Base-by-base conservation (phyloP, 1,140 invertebrate genomes). In the Spodoptera frugiperda region DNA sequence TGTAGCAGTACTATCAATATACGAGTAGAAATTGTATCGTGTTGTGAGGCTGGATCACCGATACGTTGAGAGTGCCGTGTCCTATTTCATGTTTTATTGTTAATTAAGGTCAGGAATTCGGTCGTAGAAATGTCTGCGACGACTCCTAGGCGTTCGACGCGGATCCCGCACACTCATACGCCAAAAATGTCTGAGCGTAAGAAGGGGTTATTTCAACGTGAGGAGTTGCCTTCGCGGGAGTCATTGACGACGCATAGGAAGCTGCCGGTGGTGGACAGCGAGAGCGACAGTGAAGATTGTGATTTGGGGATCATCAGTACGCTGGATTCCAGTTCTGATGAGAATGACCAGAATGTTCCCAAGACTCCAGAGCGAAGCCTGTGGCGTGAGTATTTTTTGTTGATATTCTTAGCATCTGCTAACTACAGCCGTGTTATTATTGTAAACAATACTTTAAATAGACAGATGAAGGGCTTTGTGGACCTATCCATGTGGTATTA, bases 161-260 rank as follows among this genome's bases (percentile, higher is more conserved):
- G 91, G 12, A 73, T 91, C 53, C 85, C 88, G 10, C 90, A 92
- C 57, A 87, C 74, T 25, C 88, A 93, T 63, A 94, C 93, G 0
- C 93, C 93, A 0, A 93, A 92, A 85, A 92, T 94, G 89, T 89
- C 91, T 15, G 93, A 94, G 72, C 84, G 93, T n/a, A 94, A 94
- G 76, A 92, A 94, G 73, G 87, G 88, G 21, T 84, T 94, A 76
- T 94, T 94, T 81, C 87, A 91, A 84, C 68, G 65, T 57, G 85
- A 89, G 39, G 63, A 76, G 15, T 84, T 86, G 44, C 74, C 86
- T 17, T 80, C 82, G 15, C 79, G 84, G 73, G 89, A 92, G 76
- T 90, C 88, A 12, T 59, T 92, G 55, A 93, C 88, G 17, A 88
- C 86, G 77, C 90, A 92, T 63, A 78, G 91, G n/a, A 81, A 78